phyloP scores from a whole-genome alignment of 1,140 invertebrate genomes.

The Brachionus sp. region DNA sequence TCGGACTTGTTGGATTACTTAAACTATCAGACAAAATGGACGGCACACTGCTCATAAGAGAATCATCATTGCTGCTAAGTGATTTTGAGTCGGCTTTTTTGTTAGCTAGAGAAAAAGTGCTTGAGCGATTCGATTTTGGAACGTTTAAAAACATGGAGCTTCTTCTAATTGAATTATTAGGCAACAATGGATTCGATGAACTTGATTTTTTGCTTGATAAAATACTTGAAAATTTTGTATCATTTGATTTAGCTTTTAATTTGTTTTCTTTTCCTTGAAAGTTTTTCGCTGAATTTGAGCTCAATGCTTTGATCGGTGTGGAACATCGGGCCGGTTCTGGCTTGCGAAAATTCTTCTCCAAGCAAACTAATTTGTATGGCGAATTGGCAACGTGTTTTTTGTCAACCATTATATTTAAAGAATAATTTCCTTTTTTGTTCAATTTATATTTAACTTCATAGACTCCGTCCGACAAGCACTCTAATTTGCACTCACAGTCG shows the following conservation, averaged over 20 bases:
- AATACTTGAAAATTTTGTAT: background rate
- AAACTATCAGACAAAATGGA: background rate
- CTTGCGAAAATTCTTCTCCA: background rate
- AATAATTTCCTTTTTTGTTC: constrained; percentile 42
- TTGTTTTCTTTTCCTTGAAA: background rate
- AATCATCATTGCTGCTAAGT: background rate
- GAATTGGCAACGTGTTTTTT: constrained; percentile 33
- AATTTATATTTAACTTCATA: constrained; percentile 40
- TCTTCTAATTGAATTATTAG: background rate
- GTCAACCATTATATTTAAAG: constrained; percentile 11
- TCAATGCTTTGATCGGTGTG: background rate
- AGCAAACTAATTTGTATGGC: constrained; percentile 38
- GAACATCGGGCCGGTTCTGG: background rate
- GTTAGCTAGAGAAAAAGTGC: background rate
- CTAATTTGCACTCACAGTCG: constrained; percentile 40
- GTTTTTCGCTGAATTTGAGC: background rate
- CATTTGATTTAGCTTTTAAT: background rate
- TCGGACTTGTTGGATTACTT: background rate
- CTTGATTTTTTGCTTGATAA: background rate
- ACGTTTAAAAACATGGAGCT: constrained; percentile 1
- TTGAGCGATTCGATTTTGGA: background rate
- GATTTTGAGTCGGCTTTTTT: constrained; percentile 13
- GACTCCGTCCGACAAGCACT: background rate
- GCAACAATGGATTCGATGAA: background rate
- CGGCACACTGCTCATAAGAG: background rate